These are phyloP conservation scores for Polia nebulosa DNA, from an alignment of 2,888 invertebrate genomes.

Conservation along the genomic window DNA sequence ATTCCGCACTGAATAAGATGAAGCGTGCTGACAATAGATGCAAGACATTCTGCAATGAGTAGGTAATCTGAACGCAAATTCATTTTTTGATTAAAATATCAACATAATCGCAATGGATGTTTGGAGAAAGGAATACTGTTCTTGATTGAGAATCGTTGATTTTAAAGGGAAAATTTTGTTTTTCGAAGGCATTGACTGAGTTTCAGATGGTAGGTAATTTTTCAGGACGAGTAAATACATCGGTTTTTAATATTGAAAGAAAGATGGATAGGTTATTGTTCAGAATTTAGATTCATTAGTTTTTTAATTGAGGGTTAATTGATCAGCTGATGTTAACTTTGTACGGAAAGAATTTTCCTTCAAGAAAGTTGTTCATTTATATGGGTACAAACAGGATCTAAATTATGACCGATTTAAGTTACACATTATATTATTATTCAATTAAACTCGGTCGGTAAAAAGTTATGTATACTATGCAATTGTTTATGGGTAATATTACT, in stretches of 20 bases:
- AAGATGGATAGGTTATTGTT: not conserved
- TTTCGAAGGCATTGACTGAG: not conserved
- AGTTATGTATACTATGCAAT: too few relatives aligned
- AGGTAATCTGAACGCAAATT: conserved; percentile 21
- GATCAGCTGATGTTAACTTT: too few relatives aligned
- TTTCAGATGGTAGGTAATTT: not conserved
- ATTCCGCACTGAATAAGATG: conserved; percentile 15
- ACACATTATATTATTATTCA: too few relatives aligned
- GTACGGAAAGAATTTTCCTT: too few relatives aligned
- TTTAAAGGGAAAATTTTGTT: not conserved
- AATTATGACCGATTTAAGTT: too few relatives aligned
- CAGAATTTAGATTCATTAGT: not conserved
- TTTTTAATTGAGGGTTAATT: too few relatives aligned
- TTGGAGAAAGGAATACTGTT: conserved; percentile 3
- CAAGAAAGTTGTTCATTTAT: too few relatives aligned
- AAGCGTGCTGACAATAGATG: conserved; percentile 8
- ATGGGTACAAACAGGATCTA: too few relatives aligned
- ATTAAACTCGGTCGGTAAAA: too few relatives aligned
- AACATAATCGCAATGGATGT: not conserved
- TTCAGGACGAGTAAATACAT: not conserved
- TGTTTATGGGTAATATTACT: too few relatives aligned
- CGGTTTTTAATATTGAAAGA: too few relatives aligned
- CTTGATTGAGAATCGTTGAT: not conserved
- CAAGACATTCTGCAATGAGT: conserved; percentile 12
- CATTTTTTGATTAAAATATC: conserved; percentile 25